Evolutionary conservation across 2,113 vertebrate species (phyloP), one percentile per base, ranked within the genome.

Genomic region (Apodemus speciosus): DNA sequence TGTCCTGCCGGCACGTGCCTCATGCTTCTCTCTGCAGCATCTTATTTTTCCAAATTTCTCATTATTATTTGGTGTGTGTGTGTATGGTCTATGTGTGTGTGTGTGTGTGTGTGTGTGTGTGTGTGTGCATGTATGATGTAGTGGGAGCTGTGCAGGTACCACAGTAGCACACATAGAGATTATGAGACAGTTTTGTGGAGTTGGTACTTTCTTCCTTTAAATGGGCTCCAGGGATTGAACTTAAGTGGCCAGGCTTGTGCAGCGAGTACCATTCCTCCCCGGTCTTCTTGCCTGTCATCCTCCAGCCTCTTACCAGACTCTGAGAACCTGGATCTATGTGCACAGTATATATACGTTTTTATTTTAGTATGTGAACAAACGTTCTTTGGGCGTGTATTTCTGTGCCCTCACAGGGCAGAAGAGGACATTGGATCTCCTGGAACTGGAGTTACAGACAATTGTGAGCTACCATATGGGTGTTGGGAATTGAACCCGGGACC

Each of bases 1-100:
- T 68, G 25, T 32, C 0, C 0, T 35, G 72, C 56, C 5, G 9
- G 23, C 64, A 4, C 4, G 16, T 2, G 3, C 13, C 32, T 38
- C 32, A 7, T 3, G 16, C 66, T 35, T 6, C 32, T 16, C 21
- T 16, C 25, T 90, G 60, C 77, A 40, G 35, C 62, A 79, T 21
- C 27, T 66, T 32, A 64, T 11, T 32, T 84, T 46, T 32, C 56
- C 23, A 62, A 43, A 18, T 30, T 27, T 27, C 9, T 60, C 18
- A 5, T 56, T 79, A 58, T 56, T 25, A 38, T 77, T 9, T 38
- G 40, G 43, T 15, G 6, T 46, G 40, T 73, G 43, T 38, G 53
- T 56, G 5, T 23, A 5, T 58, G 51, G n/a, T n/a, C n/a, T n/a
- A n/a, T 80, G 30, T 32, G 7, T 53, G 53, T 56, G 10, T 38